These are phyloP conservation scores for Callorhinus ursinus DNA, from an alignment of 2,113 vertebrate species.

Conservation along the genomic window DNA sequence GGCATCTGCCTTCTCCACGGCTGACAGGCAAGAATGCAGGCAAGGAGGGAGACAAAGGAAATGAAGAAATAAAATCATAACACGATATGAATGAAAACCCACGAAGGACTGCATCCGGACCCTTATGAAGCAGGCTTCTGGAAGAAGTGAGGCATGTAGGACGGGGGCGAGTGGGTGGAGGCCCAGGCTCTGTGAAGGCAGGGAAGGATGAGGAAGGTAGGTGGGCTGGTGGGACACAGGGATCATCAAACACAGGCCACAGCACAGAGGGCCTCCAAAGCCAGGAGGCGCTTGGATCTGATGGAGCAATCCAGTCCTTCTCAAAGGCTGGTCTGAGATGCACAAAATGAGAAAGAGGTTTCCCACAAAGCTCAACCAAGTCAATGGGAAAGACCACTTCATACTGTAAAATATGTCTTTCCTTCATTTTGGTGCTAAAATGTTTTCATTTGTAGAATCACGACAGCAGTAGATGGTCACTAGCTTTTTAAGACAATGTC, in stretches of 20 bases:
- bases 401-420: neutral
- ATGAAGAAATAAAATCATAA: neutral
- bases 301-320: neutral
- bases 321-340: neutral
- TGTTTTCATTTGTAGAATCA: neutral
- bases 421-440: neutral
- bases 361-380: neutral
- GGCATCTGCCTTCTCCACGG: neutral
- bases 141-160: neutral
- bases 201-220: neutral
- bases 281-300: neutral
- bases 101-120: accelerated
- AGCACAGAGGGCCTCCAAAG: neutral
- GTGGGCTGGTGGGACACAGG: neutral
- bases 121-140: neutral
- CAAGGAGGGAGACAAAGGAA: neutral
- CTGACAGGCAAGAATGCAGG: neutral
- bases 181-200: neutral
- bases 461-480: neutral
- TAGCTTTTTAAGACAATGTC: constrained; percentile 24
- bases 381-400: neutral
- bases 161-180: no score
- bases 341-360: neutral
- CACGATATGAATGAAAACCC: neutral
- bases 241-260: neutral